These are phyloP conservation scores for Cotesia glomerata DNA, from an alignment of 1,140 invertebrate species.

Conservation along the genomic window DNA sequence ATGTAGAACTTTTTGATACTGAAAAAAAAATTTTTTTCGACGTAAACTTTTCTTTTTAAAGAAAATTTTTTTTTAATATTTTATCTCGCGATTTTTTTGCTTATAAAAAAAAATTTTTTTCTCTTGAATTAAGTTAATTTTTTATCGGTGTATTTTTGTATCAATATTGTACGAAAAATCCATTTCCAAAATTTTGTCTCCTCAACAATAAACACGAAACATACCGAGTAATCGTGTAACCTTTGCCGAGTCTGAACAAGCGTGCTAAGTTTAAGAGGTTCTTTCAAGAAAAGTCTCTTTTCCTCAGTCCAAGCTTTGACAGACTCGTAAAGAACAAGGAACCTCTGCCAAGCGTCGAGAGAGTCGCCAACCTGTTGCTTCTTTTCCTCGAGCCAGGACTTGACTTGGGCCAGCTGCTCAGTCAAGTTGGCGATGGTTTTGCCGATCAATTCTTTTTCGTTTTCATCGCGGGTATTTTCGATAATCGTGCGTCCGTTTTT, in stretches of 20 bases:
- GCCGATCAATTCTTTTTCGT: slow-evolving; percentile 77
- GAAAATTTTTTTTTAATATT: no score
- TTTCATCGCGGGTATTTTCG: slow-evolving; percentile 78
- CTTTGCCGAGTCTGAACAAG: slow-evolving; percentile 82
- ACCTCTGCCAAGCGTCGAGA: slow-evolving; percentile 85
- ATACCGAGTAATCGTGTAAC: slow-evolving; percentile 86
- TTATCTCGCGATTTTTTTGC: no score
- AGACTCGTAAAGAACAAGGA: slow-evolving; percentile 80
- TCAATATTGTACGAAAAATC: no score
- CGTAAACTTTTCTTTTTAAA: no score
- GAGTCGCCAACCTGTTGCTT: slow-evolving; percentile 84
- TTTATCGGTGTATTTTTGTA: no score
- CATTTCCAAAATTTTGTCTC: no score
- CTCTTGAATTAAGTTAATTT: no score
- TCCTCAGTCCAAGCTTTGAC: slow-evolving; percentile 85
- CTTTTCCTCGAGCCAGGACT: slow-evolving; percentile 79
- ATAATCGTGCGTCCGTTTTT: slow-evolving; percentile 79
- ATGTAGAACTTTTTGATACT: no score
- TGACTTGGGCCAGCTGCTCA: slow-evolving; percentile 80
- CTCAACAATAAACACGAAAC: slow-evolving; percentile 38
- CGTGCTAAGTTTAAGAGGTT: slow-evolving; percentile 77
- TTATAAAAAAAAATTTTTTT: no score
- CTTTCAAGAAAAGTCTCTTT: slow-evolving; percentile 78
- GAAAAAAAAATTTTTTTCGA: no score
- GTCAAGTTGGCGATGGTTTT: slow-evolving; percentile 77